A percentile compares a stretch with the other conserved stretches of the same genome.
Conservation (phyloP, 2,888 invertebrate species). For the Germaria angustata region DNA sequence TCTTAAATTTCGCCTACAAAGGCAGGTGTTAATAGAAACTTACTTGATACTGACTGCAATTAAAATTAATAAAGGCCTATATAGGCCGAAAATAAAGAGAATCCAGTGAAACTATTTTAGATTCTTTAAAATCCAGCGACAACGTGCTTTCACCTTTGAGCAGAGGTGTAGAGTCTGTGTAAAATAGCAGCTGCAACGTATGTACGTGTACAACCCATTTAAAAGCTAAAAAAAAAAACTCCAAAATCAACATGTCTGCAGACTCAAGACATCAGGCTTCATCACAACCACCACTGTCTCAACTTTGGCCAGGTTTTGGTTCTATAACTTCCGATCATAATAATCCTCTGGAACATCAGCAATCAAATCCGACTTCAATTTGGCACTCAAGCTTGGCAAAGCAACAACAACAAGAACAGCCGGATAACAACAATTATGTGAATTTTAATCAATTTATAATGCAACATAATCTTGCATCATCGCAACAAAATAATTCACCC, state of each 20-base stretch:
- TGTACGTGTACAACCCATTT: slow-evolving; percentile 11
- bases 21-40: slow-evolving; percentile 67
- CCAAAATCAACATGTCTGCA: slow-evolving; percentile 53
- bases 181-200: slow-evolving; percentile 39
- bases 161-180: background rate
- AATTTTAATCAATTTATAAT: slow-evolving; percentile 79
- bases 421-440: slow-evolving; percentile 77
- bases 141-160: slow-evolving; percentile 47
- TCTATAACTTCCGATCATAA: slow-evolving; percentile 29
- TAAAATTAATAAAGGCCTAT: slow-evolving; percentile 66
- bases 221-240: slow-evolving; percentile 10
- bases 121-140: slow-evolving; percentile 26
- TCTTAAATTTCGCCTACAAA: slow-evolving; percentile 68
- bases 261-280: slow-evolving; percentile 54
- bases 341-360: slow-evolving; percentile 16
- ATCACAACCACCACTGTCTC: slow-evolving; percentile 53
- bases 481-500: slow-evolving; percentile 8
- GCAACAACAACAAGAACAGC: slow-evolving; percentile 26
- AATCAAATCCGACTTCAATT: background rate
- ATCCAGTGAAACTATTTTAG: background rate
- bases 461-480: slow-evolving; percentile 76
- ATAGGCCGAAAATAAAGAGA: slow-evolving; percentile 62
- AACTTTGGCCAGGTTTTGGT: slow-evolving; percentile 67
- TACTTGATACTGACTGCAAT: slow-evolving; percentile 70
- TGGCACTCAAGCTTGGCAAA: background rate